Evolutionary conservation across 2,797 vertebrate species (phyloP).

Genomic region (Alcedo quadribrachys): DNA sequence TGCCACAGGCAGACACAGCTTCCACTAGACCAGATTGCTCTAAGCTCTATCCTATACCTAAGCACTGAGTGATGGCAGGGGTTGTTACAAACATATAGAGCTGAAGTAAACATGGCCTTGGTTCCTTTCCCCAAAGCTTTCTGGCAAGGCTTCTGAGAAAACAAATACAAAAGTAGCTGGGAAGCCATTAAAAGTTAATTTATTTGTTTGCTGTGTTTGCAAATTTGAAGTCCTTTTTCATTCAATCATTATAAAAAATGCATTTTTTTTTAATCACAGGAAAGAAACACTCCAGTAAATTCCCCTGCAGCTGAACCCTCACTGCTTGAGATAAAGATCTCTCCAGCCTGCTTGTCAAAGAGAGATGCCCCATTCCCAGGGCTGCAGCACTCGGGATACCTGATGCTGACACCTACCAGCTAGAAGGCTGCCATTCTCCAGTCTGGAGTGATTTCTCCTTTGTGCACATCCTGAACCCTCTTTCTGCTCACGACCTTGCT

Average conservation of each 20-base stretch:
- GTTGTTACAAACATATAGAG: neutral
- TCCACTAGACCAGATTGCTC: neutral
- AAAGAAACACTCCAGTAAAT: neutral
- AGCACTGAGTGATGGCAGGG: rapidly evolving
- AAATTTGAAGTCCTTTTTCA: neutral
- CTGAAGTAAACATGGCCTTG: rapidly evolving
- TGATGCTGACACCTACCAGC: neutral
- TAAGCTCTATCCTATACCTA: neutral
- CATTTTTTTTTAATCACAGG: neutral
- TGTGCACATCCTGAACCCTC: rapidly evolving
- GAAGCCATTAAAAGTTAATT: slow-evolving; percentile 15
- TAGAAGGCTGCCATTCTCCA: neutral
- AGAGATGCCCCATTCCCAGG: rapidly evolving
- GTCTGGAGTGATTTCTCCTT: rapidly evolving
- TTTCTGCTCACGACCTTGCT: neutral
- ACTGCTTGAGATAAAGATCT: neutral
- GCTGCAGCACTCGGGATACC: rapidly evolving
- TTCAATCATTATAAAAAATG: neutral
- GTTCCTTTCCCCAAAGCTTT: neutral
- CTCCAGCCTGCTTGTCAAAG: neutral
- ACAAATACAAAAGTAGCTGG: neutral
- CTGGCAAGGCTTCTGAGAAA: neutral
- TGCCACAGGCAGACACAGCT: neutral
- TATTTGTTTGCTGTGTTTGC: neutral
- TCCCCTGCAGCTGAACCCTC: neutral